Evolutionary conservation across 1,140 invertebrate genomes (phyloP).

Genomic region (Notospermus geniculatus): DNA sequence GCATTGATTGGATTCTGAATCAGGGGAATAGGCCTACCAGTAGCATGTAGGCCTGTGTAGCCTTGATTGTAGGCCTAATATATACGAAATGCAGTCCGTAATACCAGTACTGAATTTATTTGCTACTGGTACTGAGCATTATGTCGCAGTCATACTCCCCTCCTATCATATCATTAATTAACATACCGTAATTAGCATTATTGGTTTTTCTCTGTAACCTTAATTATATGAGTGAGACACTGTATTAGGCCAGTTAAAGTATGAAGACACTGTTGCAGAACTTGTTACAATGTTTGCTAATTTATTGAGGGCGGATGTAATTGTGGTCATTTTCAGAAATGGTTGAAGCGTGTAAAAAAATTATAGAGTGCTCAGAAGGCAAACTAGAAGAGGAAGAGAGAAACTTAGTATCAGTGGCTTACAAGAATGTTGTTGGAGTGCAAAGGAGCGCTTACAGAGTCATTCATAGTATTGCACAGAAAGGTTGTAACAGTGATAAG

Average conservation of each 20-base stretch:
- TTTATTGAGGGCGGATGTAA: background rate
- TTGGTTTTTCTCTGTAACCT: too few relatives aligned
- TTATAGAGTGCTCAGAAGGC: constrained; percentile 26
- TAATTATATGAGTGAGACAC: too few relatives aligned
- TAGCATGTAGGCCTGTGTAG: background rate
- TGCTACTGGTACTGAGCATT: too few relatives aligned
- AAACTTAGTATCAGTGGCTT: constrained; percentile 95
- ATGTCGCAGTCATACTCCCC: too few relatives aligned
- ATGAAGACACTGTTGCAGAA: background rate
- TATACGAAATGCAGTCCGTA: too few relatives aligned
- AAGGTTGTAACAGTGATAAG: constrained; percentile 74
- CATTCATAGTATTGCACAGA: constrained; percentile 92
- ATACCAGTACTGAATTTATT: too few relatives aligned
- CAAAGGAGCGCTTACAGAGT: constrained; percentile 96
- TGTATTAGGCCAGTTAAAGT: too few relatives aligned
- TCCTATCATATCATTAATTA: too few relatives aligned
- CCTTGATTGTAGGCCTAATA: constrained; percentile 1
- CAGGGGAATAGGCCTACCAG: background rate
- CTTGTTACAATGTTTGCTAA: background rate
- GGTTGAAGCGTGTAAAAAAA: constrained; percentile 47
- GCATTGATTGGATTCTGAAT: too few relatives aligned
- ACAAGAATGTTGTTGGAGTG: constrained; percentile 98
- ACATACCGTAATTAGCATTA: too few relatives aligned
- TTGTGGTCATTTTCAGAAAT: constrained; percentile 42
- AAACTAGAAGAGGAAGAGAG: constrained; percentile 72